Percentiles rank a stretch among this genome's conserved stretches.
These are phyloP conservation scores for Phragmatobia fuliginosa DNA, from an alignment of 2,888 invertebrate genomes.

Conservation along the genomic window DNA sequence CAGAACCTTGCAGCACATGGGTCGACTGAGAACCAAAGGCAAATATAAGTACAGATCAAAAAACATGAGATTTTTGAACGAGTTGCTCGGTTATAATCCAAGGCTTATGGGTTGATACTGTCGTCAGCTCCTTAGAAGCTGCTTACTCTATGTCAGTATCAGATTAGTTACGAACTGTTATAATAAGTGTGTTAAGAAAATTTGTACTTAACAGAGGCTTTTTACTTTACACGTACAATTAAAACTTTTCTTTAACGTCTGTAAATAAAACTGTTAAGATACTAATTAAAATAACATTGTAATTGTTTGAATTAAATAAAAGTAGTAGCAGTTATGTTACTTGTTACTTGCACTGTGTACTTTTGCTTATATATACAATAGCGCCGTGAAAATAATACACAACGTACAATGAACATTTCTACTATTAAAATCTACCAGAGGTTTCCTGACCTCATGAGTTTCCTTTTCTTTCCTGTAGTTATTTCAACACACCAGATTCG, in stretches of 20 bases:
- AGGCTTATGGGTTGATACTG: conserved; percentile 65
- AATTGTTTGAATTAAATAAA: neutral
- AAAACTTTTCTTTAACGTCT: too few relatives aligned
- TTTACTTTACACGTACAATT: too few relatives aligned
- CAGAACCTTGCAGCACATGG: conserved; percentile 77
- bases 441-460: too few relatives aligned
- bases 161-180: too few relatives aligned
- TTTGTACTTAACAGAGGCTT: too few relatives aligned
- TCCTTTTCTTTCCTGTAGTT: neutral
- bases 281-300: neutral
- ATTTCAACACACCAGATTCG: too few relatives aligned
- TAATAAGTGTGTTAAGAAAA: too few relatives aligned
- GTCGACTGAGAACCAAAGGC: conserved; percentile 70
- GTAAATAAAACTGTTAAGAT: neutral
- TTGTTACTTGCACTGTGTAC: too few relatives aligned
- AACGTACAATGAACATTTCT: too few relatives aligned
- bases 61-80: conserved; percentile 70
- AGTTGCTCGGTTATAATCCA: conserved; percentile 56
- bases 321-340: neutral
- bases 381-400: too few relatives aligned
- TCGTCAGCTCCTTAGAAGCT: neutral
- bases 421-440: too few relatives aligned
- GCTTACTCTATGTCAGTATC: neutral
- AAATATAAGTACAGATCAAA: conserved; percentile 60
- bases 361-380: too few relatives aligned